Percentiles rank a stretch among this genome's conserved stretches.
These are phyloP conservation scores for Eira barbara DNA, from an alignment of 2,113 vertebrate species.

Conservation along the genomic window DNA sequence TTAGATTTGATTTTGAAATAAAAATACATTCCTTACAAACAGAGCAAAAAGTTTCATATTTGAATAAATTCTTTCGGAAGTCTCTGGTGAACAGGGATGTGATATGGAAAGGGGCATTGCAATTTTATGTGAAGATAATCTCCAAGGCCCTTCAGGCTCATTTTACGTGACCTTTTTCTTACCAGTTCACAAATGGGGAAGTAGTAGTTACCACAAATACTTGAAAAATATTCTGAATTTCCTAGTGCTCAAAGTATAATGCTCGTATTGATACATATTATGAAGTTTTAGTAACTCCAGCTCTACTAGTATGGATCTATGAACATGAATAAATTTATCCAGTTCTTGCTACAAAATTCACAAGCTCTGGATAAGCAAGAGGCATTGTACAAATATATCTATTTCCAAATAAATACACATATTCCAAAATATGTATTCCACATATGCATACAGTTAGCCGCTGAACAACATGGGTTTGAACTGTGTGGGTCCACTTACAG, in stretches of 20 bases:
- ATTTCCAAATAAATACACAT: not conserved
- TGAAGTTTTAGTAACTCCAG: not conserved
- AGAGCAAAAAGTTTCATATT: conserved; percentile 28
- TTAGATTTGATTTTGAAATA: conserved; percentile 56
- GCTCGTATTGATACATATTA: not conserved
- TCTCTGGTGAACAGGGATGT: not conserved
- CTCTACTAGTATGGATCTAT: not conserved
- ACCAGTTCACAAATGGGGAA: not conserved
- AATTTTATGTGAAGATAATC: not conserved
- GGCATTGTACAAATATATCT: not conserved
- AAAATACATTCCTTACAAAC: conserved; percentile 41
- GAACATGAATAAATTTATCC: not conserved
- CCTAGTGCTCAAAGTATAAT: not conserved
- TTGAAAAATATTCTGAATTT: conserved; percentile 27
- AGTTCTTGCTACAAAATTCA: not conserved
- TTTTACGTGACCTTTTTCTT: not conserved
- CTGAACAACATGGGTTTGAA: not conserved
- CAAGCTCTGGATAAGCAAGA: not conserved
- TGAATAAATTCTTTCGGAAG: not conserved
- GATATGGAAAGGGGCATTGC: not conserved
- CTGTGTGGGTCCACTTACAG: not conserved
- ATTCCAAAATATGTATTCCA: not conserved
- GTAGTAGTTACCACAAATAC: not conserved
- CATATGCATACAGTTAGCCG: not conserved
- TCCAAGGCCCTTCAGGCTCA: not conserved